These are phyloP conservation scores for Drosophila arizonae DNA, from an alignment of 1,140 invertebrate species.

Conservation along the genomic window DNA sequence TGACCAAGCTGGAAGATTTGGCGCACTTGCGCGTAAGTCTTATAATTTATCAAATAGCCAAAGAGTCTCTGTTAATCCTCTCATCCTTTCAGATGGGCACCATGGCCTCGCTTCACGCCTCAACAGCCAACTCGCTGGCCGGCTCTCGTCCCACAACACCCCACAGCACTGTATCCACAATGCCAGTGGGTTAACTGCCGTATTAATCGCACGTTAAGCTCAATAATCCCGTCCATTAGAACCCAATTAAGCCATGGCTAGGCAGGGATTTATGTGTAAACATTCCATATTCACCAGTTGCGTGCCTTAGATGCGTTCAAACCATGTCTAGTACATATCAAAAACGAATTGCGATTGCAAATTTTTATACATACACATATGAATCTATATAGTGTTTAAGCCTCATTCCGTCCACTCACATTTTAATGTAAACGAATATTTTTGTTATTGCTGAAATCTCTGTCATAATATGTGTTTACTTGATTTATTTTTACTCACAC, in stretches of 20 bases:
- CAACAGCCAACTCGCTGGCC: slow-evolving; percentile 91
- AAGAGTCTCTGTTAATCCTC: neutral
- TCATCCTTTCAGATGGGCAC: slow-evolving; percentile 90
- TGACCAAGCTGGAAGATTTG: slow-evolving; percentile 95
- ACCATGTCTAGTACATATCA: slow-evolving; percentile 38
- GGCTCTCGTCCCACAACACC: slow-evolving; percentile 93
- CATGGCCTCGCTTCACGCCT: slow-evolving; percentile 92
- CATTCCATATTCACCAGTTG: slow-evolving; percentile 59
- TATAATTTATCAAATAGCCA: neutral
- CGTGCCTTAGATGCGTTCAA: slow-evolving; percentile 59
- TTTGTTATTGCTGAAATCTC: slow-evolving; percentile 35
- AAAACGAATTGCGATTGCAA: slow-evolving; percentile 27
- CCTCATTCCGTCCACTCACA: slow-evolving; percentile 53
- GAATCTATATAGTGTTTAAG: slow-evolving; percentile 58
- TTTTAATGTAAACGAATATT: neutral
- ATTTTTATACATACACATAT: slow-evolving; percentile 31
- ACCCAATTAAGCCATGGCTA: neutral
- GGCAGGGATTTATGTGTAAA: slow-evolving; percentile 26
- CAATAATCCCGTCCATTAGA: slow-evolving; percentile 39
- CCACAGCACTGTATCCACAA: slow-evolving; percentile 93
- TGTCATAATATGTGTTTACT: slow-evolving; percentile 37
- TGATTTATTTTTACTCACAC: slow-evolving; percentile 53
- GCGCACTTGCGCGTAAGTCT: slow-evolving; percentile 92
- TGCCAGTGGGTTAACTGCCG: slow-evolving; percentile 85
- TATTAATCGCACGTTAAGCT: slow-evolving; percentile 21